Evolutionary conservation across 2,113 vertebrate species (phyloP), one percentile per base, ranked within the genome.

Genomic region (Aspiorhynchus laticeps): DNA sequence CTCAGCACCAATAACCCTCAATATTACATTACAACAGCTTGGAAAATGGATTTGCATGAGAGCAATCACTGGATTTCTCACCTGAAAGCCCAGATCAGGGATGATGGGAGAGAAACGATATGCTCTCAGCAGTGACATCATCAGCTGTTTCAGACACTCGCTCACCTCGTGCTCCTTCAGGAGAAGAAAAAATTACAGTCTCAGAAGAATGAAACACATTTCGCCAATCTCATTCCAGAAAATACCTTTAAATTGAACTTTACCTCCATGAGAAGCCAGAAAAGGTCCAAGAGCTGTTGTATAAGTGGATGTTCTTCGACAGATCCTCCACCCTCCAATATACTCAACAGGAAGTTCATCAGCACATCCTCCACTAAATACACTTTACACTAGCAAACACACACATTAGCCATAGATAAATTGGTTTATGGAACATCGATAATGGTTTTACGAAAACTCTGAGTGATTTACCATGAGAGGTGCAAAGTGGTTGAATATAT

Each of bases 191-290:
- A 10, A 61, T 9, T 1, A 80, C 0, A 2, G 9, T 12, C 11
- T 46, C n/a, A 19, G 48, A 10, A 31, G 2, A 38, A 3, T 61
- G 12, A 43, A 53, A 31, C 24, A 11, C 7, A 14, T 14, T 4
- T 7, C 7, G 51, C 26, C 24, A 71, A 71, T 36, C 3, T 71
- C 7, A 10, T 71, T 36, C 7, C 7, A 9, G 65, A 19, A 19
- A 69, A 33, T 8, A 7, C 31, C 15, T 33, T 69, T 69, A 33
- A 33, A 33, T 17, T 33, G 6, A 19, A 33, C 2, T 46, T 28
- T 93, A 98, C 98, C 97, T 99, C 98, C 98, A 99, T 98, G 87
- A 99, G 96, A 80, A 99, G 96, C 98, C 98, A 99, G 95, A 99
- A 96, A 77, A 99, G 95, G 85, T 99, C 97, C 36, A 99, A 92